phyloP scores from a whole-genome alignment of 2,113 vertebrate species.

The Limanda limanda region DNA sequence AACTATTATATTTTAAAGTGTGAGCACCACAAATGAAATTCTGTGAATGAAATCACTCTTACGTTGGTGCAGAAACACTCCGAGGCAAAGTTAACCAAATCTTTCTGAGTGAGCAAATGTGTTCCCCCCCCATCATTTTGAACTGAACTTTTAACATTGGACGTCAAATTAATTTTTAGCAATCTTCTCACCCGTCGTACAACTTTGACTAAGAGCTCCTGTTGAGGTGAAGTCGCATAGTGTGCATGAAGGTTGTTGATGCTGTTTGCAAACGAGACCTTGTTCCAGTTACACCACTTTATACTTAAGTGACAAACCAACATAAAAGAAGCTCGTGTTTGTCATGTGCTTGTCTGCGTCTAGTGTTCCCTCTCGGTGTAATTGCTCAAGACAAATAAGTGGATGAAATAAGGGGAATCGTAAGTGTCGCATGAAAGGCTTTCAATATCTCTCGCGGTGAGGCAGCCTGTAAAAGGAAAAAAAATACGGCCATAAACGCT shows the following conservation, averaged over 20 bases:
- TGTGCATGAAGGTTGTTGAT: background rate
- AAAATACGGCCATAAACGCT: conserved; percentile 64
- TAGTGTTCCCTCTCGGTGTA: conserved; percentile 41
- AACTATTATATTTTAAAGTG: background rate
- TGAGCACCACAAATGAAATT: background rate
- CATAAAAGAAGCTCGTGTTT: conserved; percentile 37
- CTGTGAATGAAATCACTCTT: too few species aligned
- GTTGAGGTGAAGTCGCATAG: background rate
- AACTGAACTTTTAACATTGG: background rate
- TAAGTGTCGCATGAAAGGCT: conserved; percentile 72
- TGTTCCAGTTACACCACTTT: conserved; percentile 1
- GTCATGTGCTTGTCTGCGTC: conserved; percentile 48
- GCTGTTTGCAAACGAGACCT: conserved; percentile 13
- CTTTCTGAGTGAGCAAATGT: too few species aligned
- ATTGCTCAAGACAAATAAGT: conserved; percentile 75
- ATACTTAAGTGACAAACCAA: conserved; percentile 35
- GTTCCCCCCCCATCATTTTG: background rate
- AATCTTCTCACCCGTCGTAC: too few species aligned
- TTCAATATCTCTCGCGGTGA: conserved; percentile 74
- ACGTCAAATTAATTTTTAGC: background rate
- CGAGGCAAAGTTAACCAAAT: too few species aligned
- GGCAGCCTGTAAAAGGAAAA: conserved; percentile 69
- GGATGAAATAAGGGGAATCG: conserved; percentile 65
- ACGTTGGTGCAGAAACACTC: too few species aligned
- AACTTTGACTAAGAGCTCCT: background rate